phyloP scores from a whole-genome alignment of 1,140 invertebrate genomes.

The Venustaconcha ellipsiformis region DNA sequence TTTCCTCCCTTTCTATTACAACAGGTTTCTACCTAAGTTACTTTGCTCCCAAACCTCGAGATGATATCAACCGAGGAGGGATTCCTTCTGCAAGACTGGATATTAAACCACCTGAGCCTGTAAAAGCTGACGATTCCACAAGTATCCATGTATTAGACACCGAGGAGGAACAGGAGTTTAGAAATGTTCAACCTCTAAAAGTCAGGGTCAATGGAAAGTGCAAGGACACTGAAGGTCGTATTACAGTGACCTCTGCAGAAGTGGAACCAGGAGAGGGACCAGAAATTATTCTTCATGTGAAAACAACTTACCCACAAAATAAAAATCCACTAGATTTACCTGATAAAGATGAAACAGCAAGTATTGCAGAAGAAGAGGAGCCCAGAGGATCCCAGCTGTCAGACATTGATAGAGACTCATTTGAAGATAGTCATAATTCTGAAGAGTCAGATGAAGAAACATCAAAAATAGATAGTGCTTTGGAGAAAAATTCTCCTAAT shows the following conservation, averaged over 20 bases:
- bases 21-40: too few species aligned
- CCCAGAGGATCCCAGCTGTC: neutral
- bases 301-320: constrained; percentile 11
- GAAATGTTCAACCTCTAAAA: neutral
- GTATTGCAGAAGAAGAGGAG: constrained; percentile 1
- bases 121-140: constrained; percentile 22
- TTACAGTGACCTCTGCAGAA: constrained; percentile 19
- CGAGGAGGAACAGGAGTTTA: neutral
- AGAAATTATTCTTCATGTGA: constrained; percentile 22
- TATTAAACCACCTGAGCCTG: constrained; percentile 13
- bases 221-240: constrained; percentile 12
- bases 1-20: too few species aligned
- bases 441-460: constrained; percentile 10
- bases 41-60: constrained; percentile 14
- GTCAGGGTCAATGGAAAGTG: constrained; percentile 21
- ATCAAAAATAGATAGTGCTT: constrained; percentile 6
- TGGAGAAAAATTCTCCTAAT: constrained; percentile 4
- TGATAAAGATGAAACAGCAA: constrained; percentile 8
- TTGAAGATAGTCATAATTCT: neutral
- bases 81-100: neutral
- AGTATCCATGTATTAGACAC: constrained; percentile 17
- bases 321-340: neutral
- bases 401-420: neutral
- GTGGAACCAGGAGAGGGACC: constrained; percentile 19
- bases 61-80: neutral